Percentiles rank a stretch among this genome's conserved stretches.
These are phyloP conservation scores for Dipodomys stephensi DNA, from an alignment of 2,113 vertebrate genomes.

Conservation along the genomic window DNA sequence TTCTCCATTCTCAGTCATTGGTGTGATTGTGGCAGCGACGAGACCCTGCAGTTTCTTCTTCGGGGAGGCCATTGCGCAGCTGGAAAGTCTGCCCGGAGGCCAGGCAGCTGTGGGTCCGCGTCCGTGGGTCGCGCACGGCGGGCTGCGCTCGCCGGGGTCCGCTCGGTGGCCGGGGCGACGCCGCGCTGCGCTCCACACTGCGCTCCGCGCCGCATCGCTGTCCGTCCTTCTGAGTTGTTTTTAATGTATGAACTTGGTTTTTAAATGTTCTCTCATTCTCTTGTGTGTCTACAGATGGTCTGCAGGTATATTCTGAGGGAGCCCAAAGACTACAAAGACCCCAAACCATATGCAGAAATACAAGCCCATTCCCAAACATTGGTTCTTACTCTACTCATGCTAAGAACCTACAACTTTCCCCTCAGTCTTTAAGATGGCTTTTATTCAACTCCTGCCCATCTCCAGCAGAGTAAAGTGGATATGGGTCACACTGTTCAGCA, in stretches of 20 bases:
- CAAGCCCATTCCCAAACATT: not conserved
- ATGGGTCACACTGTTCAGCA: not conserved
- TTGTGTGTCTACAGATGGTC: not conserved
- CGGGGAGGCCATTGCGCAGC: conserved; percentile 78
- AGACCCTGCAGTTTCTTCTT: conserved; percentile 90
- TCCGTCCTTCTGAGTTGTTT: too few relatives aligned
- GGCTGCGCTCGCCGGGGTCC: too few relatives aligned
- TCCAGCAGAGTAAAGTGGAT: not conserved
- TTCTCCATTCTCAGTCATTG: conserved; percentile 91
- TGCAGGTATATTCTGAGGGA: not conserved
- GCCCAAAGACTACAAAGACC: not conserved
- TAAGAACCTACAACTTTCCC: not conserved
- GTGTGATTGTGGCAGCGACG: conserved; percentile 95
- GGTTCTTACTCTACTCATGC: not conserved
- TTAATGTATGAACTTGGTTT: not conserved
- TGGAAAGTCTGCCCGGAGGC: not conserved
- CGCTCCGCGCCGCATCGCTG: too few relatives aligned
- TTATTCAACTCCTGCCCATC: not conserved
- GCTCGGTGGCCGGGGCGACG: too few relatives aligned
- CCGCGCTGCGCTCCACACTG: too few relatives aligned
- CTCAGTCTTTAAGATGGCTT: not conserved
- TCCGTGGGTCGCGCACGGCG: too few relatives aligned
- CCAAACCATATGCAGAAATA: not conserved
- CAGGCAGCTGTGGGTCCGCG: too few relatives aligned
- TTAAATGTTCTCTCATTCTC: not conserved